phyloP scores from a whole-genome alignment of 1,140 invertebrate species.

The Brachionus asplanchnoidis region DNA sequence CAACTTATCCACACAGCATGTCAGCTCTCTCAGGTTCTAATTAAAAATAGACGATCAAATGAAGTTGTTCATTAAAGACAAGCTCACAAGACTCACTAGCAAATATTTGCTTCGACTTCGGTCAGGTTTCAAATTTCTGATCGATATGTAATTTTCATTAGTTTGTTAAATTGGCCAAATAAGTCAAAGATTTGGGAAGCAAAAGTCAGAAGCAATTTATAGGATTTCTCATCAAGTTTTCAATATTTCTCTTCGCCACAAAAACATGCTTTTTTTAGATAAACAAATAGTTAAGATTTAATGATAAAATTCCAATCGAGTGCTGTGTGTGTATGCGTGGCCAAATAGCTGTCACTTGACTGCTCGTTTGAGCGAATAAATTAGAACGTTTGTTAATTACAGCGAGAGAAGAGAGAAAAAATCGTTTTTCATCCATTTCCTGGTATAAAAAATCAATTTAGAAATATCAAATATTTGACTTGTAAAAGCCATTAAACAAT shows the following conservation, averaged over 20 bases:
- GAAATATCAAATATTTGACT: conserved; percentile 27
- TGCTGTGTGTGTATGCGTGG: neutral
- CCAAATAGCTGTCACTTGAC: neutral
- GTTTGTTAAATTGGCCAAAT: conserved; percentile 11
- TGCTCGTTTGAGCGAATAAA: neutral
- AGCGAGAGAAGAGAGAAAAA: neutral
- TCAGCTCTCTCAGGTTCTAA: conserved; percentile 15
- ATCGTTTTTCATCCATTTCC: neutral
- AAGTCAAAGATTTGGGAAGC: neutral
- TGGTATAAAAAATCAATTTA: conserved; percentile 16
- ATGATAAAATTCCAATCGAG: neutral
- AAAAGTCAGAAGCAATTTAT: neutral
- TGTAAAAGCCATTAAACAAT: conserved; percentile 20
- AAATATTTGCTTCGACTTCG: neutral
- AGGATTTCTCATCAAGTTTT: neutral
- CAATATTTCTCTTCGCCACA: neutral
- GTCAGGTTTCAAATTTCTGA: neutral
- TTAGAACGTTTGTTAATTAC: conserved; percentile 2
- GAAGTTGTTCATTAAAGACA: neutral
- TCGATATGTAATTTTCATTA: conserved; percentile 30
- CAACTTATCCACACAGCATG: conserved; percentile 3
- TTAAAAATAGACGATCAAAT: neutral
- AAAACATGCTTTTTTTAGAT: neutral
- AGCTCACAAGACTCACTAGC: neutral
- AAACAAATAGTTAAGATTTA: neutral